Base-by-base conservation (phyloP, 2,888 invertebrate genomes). In the Macrophya annulata region DNA sequence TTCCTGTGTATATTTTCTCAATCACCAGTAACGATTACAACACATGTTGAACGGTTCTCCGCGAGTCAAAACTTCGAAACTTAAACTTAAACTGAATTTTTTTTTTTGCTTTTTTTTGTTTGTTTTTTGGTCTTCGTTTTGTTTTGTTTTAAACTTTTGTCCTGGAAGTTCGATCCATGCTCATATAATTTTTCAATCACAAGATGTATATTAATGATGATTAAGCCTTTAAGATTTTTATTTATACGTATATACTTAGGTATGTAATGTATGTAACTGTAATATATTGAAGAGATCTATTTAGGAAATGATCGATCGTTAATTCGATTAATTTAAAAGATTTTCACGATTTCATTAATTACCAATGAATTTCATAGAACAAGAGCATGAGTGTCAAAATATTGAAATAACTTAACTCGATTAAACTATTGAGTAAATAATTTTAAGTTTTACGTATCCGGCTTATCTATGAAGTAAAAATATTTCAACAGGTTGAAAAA, bases 1-100 rank as follows among this genome's bases (percentile, higher is more conserved):
- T 31, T 43, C 68, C 48, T 71, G 21, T 83, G 45, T 83, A 37
- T 83, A 51, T 68, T 68, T 65, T 68, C n/a, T 83, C 83, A 83
- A 71, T 74, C 71, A 65, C 83, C 68, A 71, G 83, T 71, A 83
- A 83, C 83, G 83, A 31, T 68, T 45, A 37, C 83, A 65, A 83
- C 83, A 71, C 83, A 83, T 83, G 68, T 83, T 83, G 31, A 59
- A 68, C 17, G 40, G 4, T 31, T 31, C 21, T 15, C 59, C 62
- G 62, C 62, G 68, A 83, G 43, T 37, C 40, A 68, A 48, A 17
- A 65, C 31, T 68, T 83, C 40, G 37, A 37, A 68, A 68, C 37
- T 68, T 68, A 37, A 79, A 55, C 55, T 55, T 21, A 37, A 55
- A 21, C 21, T 45, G n/a, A 59, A 40, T 40, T 12, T 21, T 59